Conservation (phyloP, 1,140 invertebrate genomes). For the Aphelinus atriplicis region DNA sequence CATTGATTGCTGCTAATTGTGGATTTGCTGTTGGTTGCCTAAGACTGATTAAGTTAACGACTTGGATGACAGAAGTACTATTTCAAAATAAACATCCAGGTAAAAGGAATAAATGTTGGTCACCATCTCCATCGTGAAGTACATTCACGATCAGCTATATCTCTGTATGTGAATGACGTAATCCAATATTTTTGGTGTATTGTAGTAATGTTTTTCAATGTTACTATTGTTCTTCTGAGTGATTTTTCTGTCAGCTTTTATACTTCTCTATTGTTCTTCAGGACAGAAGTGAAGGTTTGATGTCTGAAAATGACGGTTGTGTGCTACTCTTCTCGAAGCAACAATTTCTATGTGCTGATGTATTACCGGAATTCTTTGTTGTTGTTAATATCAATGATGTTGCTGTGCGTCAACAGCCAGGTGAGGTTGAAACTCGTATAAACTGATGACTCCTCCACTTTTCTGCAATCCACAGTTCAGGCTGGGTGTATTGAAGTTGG, state of each 20-base stretch:
- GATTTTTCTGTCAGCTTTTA: neutral
- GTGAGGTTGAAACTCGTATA: neutral
- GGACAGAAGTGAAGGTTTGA: neutral
- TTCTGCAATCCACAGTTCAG: neutral
- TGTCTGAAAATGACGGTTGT: neutral
- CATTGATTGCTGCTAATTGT: neutral
- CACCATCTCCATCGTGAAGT: neutral
- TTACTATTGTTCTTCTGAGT: conserved; percentile 8
- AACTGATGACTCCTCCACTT: conserved; percentile 5
- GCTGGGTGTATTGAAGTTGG: neutral
- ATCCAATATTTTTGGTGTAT: neutral
- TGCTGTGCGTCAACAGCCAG: conserved; percentile 4
- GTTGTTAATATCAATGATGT: conserved; percentile 2
- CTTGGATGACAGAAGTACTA: conserved; percentile 12
- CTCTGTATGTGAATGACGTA: neutral
- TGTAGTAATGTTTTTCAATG: conserved; percentile 2
- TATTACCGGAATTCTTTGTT: conserved; percentile 4
- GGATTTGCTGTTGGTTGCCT: neutral
- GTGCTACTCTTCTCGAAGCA: neutral
- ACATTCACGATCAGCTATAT: neutral
- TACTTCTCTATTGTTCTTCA: neutral
- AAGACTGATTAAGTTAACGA: neutral
- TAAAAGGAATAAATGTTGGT: neutral
- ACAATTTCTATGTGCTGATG: neutral
- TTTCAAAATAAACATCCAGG: conserved; percentile 3